phyloP scores from a whole-genome alignment of 64 coral and sea anemone genomes.

The Orbicella faveolata region DNA sequence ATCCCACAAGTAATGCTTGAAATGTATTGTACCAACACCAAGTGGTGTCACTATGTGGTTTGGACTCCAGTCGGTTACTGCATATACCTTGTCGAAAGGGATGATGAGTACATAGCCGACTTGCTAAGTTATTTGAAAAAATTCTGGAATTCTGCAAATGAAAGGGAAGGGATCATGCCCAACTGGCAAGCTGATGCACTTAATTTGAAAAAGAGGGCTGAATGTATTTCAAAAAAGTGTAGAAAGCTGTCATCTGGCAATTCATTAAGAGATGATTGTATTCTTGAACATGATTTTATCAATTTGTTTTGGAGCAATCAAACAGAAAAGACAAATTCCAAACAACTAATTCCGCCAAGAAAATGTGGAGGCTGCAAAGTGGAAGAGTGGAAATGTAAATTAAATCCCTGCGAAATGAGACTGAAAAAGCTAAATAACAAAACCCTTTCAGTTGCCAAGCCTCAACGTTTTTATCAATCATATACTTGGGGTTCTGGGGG shows the following conservation, averaged over 20 bases:
- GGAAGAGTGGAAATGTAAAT: slow-evolving; percentile 45
- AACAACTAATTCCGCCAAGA: not conserved
- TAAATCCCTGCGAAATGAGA: slow-evolving; percentile 33
- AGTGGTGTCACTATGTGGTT: slow-evolving; percentile 26
- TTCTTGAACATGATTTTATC: not conserved
- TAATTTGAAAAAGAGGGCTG: slow-evolving; percentile 22
- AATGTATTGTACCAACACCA: slow-evolving; percentile 14
- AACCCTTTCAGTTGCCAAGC: not conserved
- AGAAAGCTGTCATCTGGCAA: too few species aligned
- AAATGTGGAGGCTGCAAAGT: slow-evolving; percentile 45
- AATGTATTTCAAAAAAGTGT: slow-evolving; percentile 1
- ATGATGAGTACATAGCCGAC: not conserved
- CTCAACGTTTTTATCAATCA: slow-evolving; percentile 4
- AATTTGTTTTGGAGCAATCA: slow-evolving; percentile 18
- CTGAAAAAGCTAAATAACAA: slow-evolving; percentile 16
- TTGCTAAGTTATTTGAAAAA: slow-evolving; percentile 4
- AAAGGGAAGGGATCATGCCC: not conserved
- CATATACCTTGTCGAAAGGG: not conserved
- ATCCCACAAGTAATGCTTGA: slow-evolving; percentile 40
- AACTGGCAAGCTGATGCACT: slow-evolving; percentile 26
- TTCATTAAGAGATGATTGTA: too few species aligned
- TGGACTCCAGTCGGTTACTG: slow-evolving; percentile 37
- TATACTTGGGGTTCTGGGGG: slow-evolving; percentile 5
- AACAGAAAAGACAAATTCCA: not conserved
- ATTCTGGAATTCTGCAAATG: slow-evolving; percentile 23